Evolutionary conservation across 2,113 vertebrate genomes (phyloP).

Genomic region (Antigone vipio): DNA sequence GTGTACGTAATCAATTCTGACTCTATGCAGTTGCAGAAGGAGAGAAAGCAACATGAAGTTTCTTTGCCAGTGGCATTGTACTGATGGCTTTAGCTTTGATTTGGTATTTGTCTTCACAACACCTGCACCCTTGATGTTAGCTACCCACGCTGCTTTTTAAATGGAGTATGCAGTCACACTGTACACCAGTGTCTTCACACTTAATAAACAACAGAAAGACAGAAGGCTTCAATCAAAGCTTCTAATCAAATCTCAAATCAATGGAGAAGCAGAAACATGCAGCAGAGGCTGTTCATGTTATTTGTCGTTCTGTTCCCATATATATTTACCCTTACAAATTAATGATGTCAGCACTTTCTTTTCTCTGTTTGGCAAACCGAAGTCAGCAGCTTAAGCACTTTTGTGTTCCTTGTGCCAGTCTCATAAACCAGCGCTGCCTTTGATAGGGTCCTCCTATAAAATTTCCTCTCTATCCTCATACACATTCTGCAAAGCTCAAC

Average conservation of each 20-base stretch:
- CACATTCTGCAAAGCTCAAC: neutral
- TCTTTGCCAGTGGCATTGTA: neutral
- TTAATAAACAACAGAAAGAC: neutral
- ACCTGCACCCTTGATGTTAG: neutral
- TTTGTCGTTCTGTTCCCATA: neutral
- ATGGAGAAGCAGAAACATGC: neutral
- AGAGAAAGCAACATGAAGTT: neutral
- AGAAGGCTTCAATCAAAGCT: neutral
- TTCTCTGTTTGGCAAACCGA: neutral
- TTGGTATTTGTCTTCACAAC: neutral
- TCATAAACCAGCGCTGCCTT: neutral
- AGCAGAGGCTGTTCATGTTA: neutral
- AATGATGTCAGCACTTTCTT: neutral
- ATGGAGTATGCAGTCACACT: neutral
- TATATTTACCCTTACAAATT: neutral
- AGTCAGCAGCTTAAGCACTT: neutral
- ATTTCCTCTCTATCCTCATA: neutral
- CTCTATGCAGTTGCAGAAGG: neutral
- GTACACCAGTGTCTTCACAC: neutral
- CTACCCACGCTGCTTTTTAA: neutral
- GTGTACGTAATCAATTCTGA: fast-evolving
- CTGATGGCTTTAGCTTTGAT: neutral
- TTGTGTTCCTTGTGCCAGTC: neutral
- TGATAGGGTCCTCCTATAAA: neutral
- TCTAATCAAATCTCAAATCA: neutral